Base-by-base conservation (phyloP, 2,888 invertebrate species). In the Aphidius colemani region DNA sequence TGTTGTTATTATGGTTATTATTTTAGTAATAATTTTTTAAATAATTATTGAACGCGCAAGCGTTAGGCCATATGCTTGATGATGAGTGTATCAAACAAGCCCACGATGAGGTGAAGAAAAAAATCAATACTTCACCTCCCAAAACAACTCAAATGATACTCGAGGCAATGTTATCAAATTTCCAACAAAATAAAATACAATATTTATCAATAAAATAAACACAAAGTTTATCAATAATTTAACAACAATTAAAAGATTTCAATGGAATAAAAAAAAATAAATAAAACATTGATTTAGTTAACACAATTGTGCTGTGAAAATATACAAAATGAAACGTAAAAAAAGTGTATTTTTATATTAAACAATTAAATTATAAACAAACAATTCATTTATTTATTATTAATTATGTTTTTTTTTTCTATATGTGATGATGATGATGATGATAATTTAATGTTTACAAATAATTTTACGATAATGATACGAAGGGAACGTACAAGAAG, bases 41-140 rank as follows among this genome's bases (percentile, higher is more conserved):
- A 53, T 41, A 40, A 53, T n/a, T 7, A 30, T 30, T 30, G 13
- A 48, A 9, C 45, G 55, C 55, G 55, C 55, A 55, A 48, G 41
- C 50, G 18, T 8, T 9, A 18, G 10, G 46, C 49, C 48, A 13
- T 57, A 53, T 53, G 55, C 3, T 11, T 51, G 51, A 39, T 44
- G 49, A 13, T 49, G 13, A 7, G 49, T 40, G 11, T 41, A 11
- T 13, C 44, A 55, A 4, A 13, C 13, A 13, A 39, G 10, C 40
- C 53, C 7, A 53, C 9, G 40, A 13, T 55, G 13, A 44, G 30
- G 13, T 55, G 7, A 55, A 11, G 7, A 53, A 46, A 46, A 53
- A 45, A 46, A 57, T 57, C 57, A 57, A 57, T 57, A 57, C 41
- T 57, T 7, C 39, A 46, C 57, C 45, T 39, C 57, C 30, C 39